These are phyloP conservation scores for Erythrocercus mccallii DNA, from an alignment of 2,113 vertebrate species.

Conservation along the genomic window DNA sequence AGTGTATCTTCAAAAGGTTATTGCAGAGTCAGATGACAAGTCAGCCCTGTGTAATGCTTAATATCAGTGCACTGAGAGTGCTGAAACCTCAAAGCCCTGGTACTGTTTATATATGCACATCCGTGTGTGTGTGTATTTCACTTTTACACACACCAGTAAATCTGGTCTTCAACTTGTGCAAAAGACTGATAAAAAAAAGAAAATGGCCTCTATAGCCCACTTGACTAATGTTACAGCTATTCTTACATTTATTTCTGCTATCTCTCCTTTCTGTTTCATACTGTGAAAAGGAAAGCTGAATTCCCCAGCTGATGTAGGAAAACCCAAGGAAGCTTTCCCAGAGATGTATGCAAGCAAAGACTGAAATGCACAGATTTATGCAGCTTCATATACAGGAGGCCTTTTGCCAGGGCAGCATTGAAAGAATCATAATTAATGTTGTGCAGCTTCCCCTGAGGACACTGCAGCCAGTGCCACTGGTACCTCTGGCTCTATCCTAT, in stretches of 20 bases:
- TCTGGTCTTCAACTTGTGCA: not conserved
- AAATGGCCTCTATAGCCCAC: not conserved
- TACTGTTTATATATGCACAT: not conserved
- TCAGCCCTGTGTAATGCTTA: not conserved
- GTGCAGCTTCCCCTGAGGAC: not conserved
- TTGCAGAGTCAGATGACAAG: not conserved
- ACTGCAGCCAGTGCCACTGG: not conserved
- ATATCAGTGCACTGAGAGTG: not conserved
- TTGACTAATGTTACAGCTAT: not conserved
- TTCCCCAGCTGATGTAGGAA: not conserved
- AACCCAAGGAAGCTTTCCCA: not conserved
- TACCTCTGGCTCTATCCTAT: not conserved
- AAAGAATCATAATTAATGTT: not conserved
- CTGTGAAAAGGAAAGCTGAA: not conserved
- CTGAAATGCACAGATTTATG: not conserved
- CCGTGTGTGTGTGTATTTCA: not conserved
- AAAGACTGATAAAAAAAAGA: not conserved
- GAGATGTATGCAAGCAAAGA: not conserved
- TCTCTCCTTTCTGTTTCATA: not conserved
- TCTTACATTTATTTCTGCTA: not conserved
- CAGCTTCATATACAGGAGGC: not conserved
- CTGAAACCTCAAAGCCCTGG: not conserved
- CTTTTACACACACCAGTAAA: not conserved
- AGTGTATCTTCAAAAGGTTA: slow-evolving; percentile 13
- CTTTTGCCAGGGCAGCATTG: not conserved